Conservation (phyloP, 1,140 invertebrate species). For the Diuraphis noxia region DNA sequence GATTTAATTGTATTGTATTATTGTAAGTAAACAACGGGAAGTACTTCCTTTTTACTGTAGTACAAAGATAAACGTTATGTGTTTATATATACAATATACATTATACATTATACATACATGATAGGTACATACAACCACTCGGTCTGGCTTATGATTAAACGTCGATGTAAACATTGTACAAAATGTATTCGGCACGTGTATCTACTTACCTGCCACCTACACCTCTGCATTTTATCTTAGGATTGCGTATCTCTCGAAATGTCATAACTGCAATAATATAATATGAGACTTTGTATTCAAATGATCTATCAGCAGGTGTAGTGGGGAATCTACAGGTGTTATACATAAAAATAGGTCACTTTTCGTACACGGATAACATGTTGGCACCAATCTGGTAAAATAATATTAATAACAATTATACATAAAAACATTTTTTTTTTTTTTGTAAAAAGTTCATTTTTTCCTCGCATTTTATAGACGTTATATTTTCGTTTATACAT, state of each 20-base stretch:
- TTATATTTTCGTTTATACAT: neutral
- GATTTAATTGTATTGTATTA: conserved; percentile 4
- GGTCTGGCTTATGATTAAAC: neutral
- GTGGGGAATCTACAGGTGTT: neutral
- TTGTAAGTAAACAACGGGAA: neutral
- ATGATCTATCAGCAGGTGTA: neutral
- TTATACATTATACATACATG: too few species aligned
- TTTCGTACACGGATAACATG: neutral
- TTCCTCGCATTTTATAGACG: neutral
- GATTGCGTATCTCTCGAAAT: neutral
- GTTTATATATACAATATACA: neutral
- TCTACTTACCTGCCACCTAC: too few species aligned
- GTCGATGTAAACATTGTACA: neutral
- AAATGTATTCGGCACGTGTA: neutral
- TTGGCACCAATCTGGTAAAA: neutral
- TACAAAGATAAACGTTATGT: neutral
- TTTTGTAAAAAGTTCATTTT: neutral
- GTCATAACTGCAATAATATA: neutral
- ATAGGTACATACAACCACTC: neutral
- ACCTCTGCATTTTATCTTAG: neutral
- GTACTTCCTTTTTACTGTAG: neutral
- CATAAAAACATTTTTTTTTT: too few species aligned
- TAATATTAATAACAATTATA: conserved; percentile 8
- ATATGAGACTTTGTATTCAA: neutral
- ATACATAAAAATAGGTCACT: conserved; percentile 15